Evolutionary conservation across 2,797 vertebrate genomes (phyloP).

Genomic region (Nothura maculosa): DNA sequence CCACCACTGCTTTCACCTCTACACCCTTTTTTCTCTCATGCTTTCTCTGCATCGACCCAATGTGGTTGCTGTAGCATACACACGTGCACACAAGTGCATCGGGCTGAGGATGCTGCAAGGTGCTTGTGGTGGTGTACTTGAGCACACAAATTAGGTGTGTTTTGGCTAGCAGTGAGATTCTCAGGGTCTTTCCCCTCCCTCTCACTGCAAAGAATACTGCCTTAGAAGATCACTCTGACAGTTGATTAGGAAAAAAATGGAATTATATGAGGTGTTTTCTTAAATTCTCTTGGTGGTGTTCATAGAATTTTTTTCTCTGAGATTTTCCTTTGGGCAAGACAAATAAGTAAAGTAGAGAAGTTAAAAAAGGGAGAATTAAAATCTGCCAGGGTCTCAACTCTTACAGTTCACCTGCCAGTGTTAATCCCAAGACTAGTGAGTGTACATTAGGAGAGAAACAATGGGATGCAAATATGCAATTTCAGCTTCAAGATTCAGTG

Average conservation of each 20-base stretch:
- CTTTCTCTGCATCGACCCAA: not conserved
- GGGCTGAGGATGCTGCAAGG: not conserved
- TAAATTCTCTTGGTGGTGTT: not conserved
- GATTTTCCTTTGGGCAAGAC: not conserved
- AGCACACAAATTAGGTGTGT: not conserved
- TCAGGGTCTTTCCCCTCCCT: not conserved
- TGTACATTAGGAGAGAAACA: not conserved
- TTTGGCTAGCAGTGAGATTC: not conserved
- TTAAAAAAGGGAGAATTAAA: not conserved
- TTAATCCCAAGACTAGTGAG: not conserved
- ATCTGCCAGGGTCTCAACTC: not conserved
- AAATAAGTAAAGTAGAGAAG: not conserved
- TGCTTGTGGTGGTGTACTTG: slow-evolving; percentile 37
- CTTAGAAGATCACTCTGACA: slow-evolving; percentile 1
- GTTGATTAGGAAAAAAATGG: slow-evolving; percentile 2
- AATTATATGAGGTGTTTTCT: accelerated
- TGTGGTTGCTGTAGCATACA: not conserved
- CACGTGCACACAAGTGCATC: not conserved
- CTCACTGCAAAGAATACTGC: not conserved
- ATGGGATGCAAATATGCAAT: not conserved
- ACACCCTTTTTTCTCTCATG: not conserved
- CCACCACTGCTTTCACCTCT: not conserved
- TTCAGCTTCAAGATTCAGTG: not conserved
- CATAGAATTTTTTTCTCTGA: not conserved
- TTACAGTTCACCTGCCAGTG: not conserved